Base-by-base conservation (phyloP, 1,140 invertebrate species). In the Drosophila parvula region DNA sequence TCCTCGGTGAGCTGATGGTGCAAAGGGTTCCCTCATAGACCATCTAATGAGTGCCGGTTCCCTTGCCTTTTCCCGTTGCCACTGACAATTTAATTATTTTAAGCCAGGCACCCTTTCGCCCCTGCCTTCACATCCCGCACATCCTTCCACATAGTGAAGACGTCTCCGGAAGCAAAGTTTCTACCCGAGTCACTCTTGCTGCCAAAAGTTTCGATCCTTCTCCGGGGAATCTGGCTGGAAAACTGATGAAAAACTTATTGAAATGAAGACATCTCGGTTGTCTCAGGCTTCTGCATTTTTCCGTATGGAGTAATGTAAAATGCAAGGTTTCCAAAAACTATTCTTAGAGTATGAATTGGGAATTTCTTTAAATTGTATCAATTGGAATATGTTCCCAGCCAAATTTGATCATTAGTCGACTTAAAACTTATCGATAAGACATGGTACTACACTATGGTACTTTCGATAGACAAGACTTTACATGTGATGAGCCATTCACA, bases 71-170 rank as follows among this genome's bases (percentile, higher is more conserved):
- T n/a, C 47, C 58, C 50, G 81, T 84, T 85, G 81, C 81, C 63
- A 85, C 81, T 85, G 81, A 85, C 81, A 85, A 85, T 85, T 85
- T 85, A 85, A 85, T 85, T 85, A 85, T 85, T 85, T 85, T 81
- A 78, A 74, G 78, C 69, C 69, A 58, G 59, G 48, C 81, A 71
- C 73, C 74, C 78, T 61, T 75, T 65, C 64, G 59, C 18, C 18
- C 11, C n/a, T 16, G 14, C 28, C 47, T 18, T 58, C 34, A 16
- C 48, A 18, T 50, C 44, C 58, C 12, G 30, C n/a, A 36, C 27
- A 3, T 34, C 27, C 44, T 22, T n/a, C 28, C n/a, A n/a, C n/a
- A n/a, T 22, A 28, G 63, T 63, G 38, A 71, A 71, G 68, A 71
- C 68, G 40, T 71, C 67, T 36, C 40, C 30, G 51, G 27, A 41